These are phyloP conservation scores for Acipenser oxyrinchus DNA, from an alignment of 2,797 vertebrate genomes.

Conservation along the genomic window DNA sequence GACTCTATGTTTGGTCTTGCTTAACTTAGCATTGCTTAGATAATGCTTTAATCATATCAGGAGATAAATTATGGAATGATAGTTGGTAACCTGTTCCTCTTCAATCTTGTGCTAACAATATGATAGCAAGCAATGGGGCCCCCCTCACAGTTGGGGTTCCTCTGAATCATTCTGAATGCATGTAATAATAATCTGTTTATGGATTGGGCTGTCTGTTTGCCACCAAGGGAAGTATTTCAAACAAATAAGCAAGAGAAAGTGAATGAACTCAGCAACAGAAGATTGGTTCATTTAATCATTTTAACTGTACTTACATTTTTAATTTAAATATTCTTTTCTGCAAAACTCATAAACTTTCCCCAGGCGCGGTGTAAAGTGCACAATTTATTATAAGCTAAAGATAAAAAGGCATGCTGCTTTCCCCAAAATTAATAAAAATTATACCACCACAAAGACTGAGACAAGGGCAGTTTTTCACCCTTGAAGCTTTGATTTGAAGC, in stretches of 20 bases:
- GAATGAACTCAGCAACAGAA: background rate
- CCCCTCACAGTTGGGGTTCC: constrained; percentile 12
- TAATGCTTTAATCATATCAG: background rate
- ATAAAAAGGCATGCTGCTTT: constrained; percentile 1
- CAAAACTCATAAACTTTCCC: constrained; percentile 4
- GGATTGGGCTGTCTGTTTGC: constrained; percentile 4
- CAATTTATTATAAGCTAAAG: constrained; percentile 7
- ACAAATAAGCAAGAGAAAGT: constrained; percentile 9
- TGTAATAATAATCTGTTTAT: constrained; percentile 14
- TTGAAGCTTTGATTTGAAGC: background rate
- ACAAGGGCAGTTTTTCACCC: background rate
- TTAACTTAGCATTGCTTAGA: constrained; percentile 3
- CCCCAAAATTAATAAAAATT: constrained; percentile 3
- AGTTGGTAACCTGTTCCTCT: background rate
- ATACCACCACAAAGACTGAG: background rate
- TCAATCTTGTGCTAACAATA: constrained; percentile 9
- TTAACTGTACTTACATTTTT: constrained; percentile 12
- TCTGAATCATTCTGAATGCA: constrained; percentile 4
- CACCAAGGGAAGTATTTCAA: constrained; percentile 6
- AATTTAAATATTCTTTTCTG: constrained; percentile 11
- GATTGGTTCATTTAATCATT: constrained; percentile 8
- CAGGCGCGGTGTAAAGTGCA: background rate
- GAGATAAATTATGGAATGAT: background rate
- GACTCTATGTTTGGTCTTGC: background rate
- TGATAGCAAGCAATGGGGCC: constrained; percentile 1